Evolutionary conservation across 2,113 vertebrate species (phyloP).

Genomic region (Amphiprion percula): DNA sequence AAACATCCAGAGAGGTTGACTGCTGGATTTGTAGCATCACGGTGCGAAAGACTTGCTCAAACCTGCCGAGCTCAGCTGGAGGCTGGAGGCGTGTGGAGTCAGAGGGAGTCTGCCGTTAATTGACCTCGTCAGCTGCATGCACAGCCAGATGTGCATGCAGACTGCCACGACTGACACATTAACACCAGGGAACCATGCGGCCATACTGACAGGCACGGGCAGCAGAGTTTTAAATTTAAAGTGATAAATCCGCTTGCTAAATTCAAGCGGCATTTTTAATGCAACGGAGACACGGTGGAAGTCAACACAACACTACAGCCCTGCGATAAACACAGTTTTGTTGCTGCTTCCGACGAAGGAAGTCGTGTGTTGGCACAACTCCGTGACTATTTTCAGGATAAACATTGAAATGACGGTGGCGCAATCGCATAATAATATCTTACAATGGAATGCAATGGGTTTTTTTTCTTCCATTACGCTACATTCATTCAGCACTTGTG

Average conservation of each 20-base stretch:
- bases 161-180: constrained; percentile 48
- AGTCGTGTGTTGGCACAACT: not conserved
- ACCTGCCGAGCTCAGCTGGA: constrained; percentile 68
- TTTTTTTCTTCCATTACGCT: too few species aligned
- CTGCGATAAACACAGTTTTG: not conserved
- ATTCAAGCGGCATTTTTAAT: constrained; percentile 8
- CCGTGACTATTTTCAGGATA: too few species aligned
- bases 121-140: constrained; percentile 29
- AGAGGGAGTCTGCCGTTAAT: constrained; percentile 50
- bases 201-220: constrained; percentile 32
- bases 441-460: too few species aligned
- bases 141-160: constrained; percentile 25
- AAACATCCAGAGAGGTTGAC: constrained; percentile 20
- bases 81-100: constrained; percentile 41
- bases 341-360: not conserved
- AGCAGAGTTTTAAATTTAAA: constrained; percentile 23
- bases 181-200: constrained; percentile 15
- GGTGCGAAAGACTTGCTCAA: constrained; percentile 42
- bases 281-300: constrained; percentile 18
- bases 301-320: not conserved
- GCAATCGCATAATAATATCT: too few species aligned
- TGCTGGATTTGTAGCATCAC: constrained; percentile 18
- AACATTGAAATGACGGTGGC: too few species aligned
- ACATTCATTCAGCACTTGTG: too few species aligned
- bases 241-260: constrained; percentile 14